Base-by-base conservation (phyloP, 2,888 invertebrate species). In the Diaperis boleti region DNA sequence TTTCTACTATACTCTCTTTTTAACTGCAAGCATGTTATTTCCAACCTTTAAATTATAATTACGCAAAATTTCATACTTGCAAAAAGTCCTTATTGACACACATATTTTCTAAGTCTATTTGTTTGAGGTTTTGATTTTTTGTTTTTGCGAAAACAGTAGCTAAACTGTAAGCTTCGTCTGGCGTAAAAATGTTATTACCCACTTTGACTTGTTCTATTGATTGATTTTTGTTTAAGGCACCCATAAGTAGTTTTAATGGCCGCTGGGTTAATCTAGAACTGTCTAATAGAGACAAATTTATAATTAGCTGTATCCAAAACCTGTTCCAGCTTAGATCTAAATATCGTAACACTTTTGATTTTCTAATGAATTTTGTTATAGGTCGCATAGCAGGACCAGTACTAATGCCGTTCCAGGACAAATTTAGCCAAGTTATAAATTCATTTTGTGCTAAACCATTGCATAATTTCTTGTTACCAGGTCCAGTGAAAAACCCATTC, bases 391-490 rank as follows among this genome's bases (percentile, higher is more conserved):
- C 74, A n/a, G 76, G 74, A 44, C 74, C 72, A 7, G 75, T 68
- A 6, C 74, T 75, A 22, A 85, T 78, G 6, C 79, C 82, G 72
- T 85, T 85, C 84, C 85, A 85, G 10, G 84, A 77, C 47, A 85
- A 67, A 74, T 83, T 81, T 26, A 85, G 70, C 26, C 70, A 65
- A 31, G 63, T 68, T 5, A 84, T 65, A 2, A 68, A 65, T 20
- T 69, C 68, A 69, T 81, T 83, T 18, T 72, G 66, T 1, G 56
- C 26, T 1, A 85, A 69, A 3, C 78, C 82, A 29, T 69, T 69
- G 56, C 80, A 78, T 15, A 85, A 66, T 52, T 63, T 74, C 64
- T 77, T 81, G 66, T 80, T 79, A 81, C 82, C 76, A 76, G 78
- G 66, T 8, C 62, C 72, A 57, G 81, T 74, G 47, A 79, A 80